Base-by-base conservation (phyloP, 2,888 invertebrate species). In the Deroplatys truncata region DNA sequence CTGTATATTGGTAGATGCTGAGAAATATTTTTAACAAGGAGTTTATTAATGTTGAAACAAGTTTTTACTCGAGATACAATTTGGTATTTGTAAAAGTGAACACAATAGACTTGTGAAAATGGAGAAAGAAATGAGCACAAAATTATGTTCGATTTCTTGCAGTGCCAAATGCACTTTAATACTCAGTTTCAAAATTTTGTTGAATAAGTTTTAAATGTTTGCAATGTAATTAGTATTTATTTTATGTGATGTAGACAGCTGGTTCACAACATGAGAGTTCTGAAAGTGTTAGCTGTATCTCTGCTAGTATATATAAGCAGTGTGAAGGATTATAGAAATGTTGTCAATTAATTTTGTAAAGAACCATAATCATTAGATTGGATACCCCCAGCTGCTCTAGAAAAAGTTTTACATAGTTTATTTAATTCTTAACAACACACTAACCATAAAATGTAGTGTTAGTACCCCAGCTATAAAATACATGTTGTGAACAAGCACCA, bases 11-110 rank as follows among this genome's bases (percentile, higher is more conserved):
- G 82, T 83, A 87, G 87, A 86, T 28, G 82, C 83, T 87, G 56
- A 35, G 28, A 87, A 28, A 87, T 83, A 87, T 87, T 87, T 87
- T 87, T 87, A 87, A 29, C 83, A 87, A 31, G 86, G 86, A 87
- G 87, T 87, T 87, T 87, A 87, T 87, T 87, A 87, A 87, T 43
- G 87, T 87, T 87, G 82, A 87, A 72, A 43, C 43, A 83, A 87
- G 43, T 87, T 83, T 87, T 35, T 87, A 87, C 35, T 86, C 72
- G 82, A 86, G 82, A 29, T 29, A 82, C 29, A 28, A 31, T 87
- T 87, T 87, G 87, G 87, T 83, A 83, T 87, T 83, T 87, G 43
- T 87, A 87, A 83, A 83, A 87, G 56, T 72, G 20, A n/a, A 20
- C 25, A 72, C 25, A 43, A 13, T 3, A 43, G 10, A 13, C 56